Evolutionary conservation across 2,888 invertebrate genomes (phyloP), one percentile per base, ranked within the genome.

Genomic region (Yponomeuta cagnagella): DNA sequence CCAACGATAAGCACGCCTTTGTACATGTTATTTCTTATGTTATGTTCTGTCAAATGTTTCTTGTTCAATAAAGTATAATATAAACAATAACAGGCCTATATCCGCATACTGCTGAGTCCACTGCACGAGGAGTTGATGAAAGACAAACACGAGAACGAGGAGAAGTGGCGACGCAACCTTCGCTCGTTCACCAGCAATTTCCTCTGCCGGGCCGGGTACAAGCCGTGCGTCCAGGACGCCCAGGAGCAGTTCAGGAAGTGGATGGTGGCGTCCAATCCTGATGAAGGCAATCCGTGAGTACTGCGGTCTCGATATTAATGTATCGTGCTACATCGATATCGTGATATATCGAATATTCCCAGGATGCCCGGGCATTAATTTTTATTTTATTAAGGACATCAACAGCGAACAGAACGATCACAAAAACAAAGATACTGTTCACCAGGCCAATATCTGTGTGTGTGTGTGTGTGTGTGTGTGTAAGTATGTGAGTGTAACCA

Each of bases 211-310:
- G 95, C 95, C 52, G 96, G 96, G 0, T 96, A 96, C 85, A 93
- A 93, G 72, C 96, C 96, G 0, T 97, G 97, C 80, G 93, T 97
- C 64, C 90, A 94, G 74, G 95, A 96, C 77, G 96, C 97, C 0
- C 95, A 95, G 78, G 90, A 93, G 3, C 95, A 95, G 63, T 97
- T 93, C 82, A 93, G 93, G 71, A 93, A 94, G 76, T 97, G 97
- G 97, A 95, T 96, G 94, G 93, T 94, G 68, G 93, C 93, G 31
- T 93, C 94, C 63, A 94, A 95, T 77, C 96, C 96, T 8, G 96
- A 96, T 84, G 95, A 94, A 78, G 95, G 96, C 75, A 96, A 96
- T 82, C 96, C 96, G 97, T 97, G 83, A 93, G 95, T 93, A 71
- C 69, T 75, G 66, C 8, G 43, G 43, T 43, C 8, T 43, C 5